A percentile compares a stretch with the other conserved stretches of the same genome.
Conservation (phyloP, 1,140 invertebrate genomes). For the Cyrtorhinus lividipennis region DNA sequence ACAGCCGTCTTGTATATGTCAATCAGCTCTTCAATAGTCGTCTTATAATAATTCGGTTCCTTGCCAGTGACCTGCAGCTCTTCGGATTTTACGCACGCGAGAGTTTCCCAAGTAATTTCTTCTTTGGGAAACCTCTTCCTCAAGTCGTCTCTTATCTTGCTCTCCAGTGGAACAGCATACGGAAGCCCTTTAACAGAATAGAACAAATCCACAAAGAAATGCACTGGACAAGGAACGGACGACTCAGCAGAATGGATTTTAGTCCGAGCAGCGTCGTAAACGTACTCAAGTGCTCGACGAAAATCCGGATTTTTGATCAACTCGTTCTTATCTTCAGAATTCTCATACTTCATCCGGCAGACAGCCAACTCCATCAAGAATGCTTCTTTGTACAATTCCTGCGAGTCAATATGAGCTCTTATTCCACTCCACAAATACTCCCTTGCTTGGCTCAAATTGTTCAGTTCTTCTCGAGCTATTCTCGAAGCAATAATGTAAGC, state of each 20-base stretch:
- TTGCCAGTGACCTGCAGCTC: background rate
- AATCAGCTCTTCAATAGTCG: background rate
- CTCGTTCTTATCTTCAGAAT: background rate
- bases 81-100: background rate
- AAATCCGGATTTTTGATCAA: background rate
- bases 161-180: background rate
- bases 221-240: too few relatives aligned
- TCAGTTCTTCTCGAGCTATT: background rate
- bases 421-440: background rate
- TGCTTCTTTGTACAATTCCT: background rate
- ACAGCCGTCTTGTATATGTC: conserved; percentile 2
- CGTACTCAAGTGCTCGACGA: background rate
- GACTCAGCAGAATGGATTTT: too few relatives aligned
- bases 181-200: background rate
- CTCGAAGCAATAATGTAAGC: background rate
- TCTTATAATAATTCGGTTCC: background rate
- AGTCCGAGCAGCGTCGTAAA: background rate
- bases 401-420: background rate
- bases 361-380: background rate
- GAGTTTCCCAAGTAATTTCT: conserved; percentile 1
- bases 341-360: background rate
- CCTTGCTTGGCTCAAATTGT: background rate
- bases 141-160: background rate
- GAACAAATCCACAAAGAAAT: background rate
- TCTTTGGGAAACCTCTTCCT: background rate